Conservation (phyloP, 1,140 invertebrate species). For the Muscidifurax raptorellus region DNA sequence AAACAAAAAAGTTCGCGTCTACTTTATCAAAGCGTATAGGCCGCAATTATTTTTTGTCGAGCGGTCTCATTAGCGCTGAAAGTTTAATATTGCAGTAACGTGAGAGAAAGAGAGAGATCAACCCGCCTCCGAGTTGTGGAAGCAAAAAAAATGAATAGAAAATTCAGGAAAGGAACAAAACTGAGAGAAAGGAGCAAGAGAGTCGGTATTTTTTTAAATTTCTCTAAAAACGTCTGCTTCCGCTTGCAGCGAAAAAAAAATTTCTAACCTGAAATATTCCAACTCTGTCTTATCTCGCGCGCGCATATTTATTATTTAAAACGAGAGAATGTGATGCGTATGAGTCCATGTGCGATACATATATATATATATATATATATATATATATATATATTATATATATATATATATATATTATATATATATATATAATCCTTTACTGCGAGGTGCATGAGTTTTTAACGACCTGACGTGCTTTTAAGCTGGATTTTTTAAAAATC, state of each 20-base stretch:
- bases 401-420: too few relatives aligned
- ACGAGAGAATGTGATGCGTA: too few relatives aligned
- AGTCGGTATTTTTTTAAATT: not conserved
- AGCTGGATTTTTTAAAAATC: too few relatives aligned
- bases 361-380: too few relatives aligned
- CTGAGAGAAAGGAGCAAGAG: not conserved
- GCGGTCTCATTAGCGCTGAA: slow-evolving; percentile 24
- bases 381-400: too few relatives aligned
- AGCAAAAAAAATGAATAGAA: not conserved
- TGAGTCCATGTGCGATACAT: too few relatives aligned
- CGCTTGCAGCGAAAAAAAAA: not conserved
- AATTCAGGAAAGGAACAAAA: not conserved
- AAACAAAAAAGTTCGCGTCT: not conserved
- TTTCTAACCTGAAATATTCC: not conserved
- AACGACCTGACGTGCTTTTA: too few relatives aligned
- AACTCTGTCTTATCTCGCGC: not conserved
- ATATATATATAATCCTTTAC: too few relatives aligned
- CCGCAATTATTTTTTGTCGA: slow-evolving; percentile 31
- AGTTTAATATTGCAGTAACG: slow-evolving; percentile 19
- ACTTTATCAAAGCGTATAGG: slow-evolving; percentile 28
- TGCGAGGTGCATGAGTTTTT: too few relatives aligned
- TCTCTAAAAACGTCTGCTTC: not conserved
- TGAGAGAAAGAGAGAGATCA: not conserved
- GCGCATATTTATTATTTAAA: not conserved
- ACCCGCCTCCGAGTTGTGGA: not conserved